Base-by-base conservation (phyloP, 2,113 vertebrate species). In the Balaeniceps rex region DNA sequence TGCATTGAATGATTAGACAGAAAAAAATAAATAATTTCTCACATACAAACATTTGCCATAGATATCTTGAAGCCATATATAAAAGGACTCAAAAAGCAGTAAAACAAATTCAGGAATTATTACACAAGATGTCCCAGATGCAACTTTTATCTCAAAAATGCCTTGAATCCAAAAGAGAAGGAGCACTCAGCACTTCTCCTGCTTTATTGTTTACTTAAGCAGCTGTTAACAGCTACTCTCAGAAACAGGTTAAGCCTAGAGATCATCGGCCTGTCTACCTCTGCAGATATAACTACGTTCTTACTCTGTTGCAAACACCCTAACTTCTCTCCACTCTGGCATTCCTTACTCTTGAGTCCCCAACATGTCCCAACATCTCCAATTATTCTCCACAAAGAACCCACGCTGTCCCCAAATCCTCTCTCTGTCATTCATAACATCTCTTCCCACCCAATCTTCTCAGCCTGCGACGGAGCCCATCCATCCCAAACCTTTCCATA, bases 21-120 rank as follows among this genome's bases (percentile, higher is more conserved):
- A 65, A 49, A 75, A 70, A 90, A 96, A 95, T 33, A 96, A 96
- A 94, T 85, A 93, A 34, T 76, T 90, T 46, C 61, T 70, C 64
- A 61, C 0, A 2, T 31, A 51, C 40, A 83, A 88, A 93, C 54
- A 95, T 95, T 95, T 94, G 66, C 96, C 96, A 96, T 42, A 24
- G 31, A 72, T 88, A 69, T 72, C 87, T 72, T 61, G 78, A 10
- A 95, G 84, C 22, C 79, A 90, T 77, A 85, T 49, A 86, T 85
- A 83, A 83, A 69, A 76, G 36, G n/a, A 88, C 54, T 79, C 23
- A 72, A 85, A 87, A 95, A 83, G 28, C 40, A 46, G 66, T 74
- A 87, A 65, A 95, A 65, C 14, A 88, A 90, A 78, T 78, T 47
- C 31, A 80, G 72, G 84, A 93, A 85, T 76, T 96, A 85, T 90